phyloP scores from a whole-genome alignment of 2,888 invertebrate genomes.

The Petrolisthes manimaculis region DNA sequence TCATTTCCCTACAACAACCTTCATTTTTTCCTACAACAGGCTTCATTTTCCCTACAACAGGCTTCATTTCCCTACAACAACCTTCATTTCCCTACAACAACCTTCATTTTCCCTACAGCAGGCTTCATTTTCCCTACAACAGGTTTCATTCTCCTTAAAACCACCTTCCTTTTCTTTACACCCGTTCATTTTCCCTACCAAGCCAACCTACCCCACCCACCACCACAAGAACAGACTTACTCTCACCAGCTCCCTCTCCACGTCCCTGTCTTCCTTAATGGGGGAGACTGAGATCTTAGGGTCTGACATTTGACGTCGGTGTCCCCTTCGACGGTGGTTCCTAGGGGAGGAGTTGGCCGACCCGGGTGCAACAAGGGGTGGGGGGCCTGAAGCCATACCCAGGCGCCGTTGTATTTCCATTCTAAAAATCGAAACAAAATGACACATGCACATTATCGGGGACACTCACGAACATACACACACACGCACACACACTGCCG shows the following conservation, averaged over 20 bases:
- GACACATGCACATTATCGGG: constrained; percentile 53
- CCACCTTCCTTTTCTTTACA: no score
- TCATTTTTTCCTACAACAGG: no score
- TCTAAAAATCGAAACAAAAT: constrained; percentile 62
- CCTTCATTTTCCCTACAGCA: no score
- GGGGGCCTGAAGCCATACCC: constrained; percentile 60
- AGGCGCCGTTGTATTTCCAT: constrained; percentile 65
- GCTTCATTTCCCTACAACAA: no score
- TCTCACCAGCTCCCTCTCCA: constrained; percentile 65
- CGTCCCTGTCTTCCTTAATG: constrained; percentile 63
- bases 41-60: no score
- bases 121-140: no score
- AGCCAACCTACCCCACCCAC: no score
- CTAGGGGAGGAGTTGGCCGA: constrained; percentile 63
- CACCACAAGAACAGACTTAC: constrained; percentile 53
- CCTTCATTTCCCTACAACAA: no score
- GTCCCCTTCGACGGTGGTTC: constrained; percentile 60
- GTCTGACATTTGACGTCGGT: constrained; percentile 67
- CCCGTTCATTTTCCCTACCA: no score
- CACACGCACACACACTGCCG: constrained; percentile 50
- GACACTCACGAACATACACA: constrained; percentile 41
- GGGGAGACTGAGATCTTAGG: constrained; percentile 67
- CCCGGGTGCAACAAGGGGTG: constrained; percentile 40
- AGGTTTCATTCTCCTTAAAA: no score
- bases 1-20: no score